Conservation (phyloP, 1,140 invertebrate species). For the Drosophila mauritiana region DNA sequence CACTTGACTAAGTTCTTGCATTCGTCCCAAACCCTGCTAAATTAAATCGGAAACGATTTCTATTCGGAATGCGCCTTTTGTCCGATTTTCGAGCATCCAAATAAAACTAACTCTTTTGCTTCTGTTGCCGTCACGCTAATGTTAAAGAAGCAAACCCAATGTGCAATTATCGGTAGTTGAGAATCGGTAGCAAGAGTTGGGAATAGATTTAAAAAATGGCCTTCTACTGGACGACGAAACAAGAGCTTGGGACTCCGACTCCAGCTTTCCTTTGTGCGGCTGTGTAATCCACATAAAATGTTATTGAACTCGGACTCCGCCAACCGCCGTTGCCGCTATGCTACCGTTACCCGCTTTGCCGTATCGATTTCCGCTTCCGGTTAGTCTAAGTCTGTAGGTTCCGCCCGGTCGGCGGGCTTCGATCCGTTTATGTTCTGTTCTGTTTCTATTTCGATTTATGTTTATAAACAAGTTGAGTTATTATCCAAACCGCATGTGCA, state of each 20-base stretch:
- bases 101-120: too few species aligned
- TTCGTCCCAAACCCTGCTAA: background rate
- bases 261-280: background rate
- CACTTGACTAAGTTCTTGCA: background rate
- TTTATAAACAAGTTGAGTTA: conserved; percentile 48
- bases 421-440: conserved; percentile 30
- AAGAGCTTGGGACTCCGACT: background rate
- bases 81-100: background rate
- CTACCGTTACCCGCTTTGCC: conserved; percentile 6
- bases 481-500: conserved; percentile 29
- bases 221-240: background rate
- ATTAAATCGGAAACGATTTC: background rate
- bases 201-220: background rate
- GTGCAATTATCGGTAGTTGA: background rate
- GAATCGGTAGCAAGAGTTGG: background rate
- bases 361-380: conserved; percentile 16
- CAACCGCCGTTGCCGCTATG: conserved; percentile 2
- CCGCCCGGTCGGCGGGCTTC: conserved; percentile 7
- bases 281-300: conserved; percentile 8
- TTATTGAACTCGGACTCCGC: conserved; percentile 11
- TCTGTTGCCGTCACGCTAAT: background rate
- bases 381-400: conserved; percentile 12
- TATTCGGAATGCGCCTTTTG: background rate
- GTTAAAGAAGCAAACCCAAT: background rate
- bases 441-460: conserved; percentile 35